Evolutionary conservation across 2,797 vertebrate genomes (phyloP).

Genomic region (Morelia viridis): DNA sequence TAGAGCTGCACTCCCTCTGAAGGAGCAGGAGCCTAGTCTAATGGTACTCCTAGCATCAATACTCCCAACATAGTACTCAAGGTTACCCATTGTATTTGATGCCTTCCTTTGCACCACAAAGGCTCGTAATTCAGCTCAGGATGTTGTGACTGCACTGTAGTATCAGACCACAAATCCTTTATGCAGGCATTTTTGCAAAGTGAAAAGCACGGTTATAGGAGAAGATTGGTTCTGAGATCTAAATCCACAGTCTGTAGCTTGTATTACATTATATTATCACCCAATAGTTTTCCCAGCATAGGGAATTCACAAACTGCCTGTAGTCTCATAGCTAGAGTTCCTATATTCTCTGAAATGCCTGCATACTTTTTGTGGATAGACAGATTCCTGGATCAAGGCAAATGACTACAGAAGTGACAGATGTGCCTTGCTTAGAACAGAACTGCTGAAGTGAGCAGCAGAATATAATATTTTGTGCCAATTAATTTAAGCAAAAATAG

Average conservation of each 20-base stretch:
- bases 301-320: not conserved
- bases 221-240: not conserved
- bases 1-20: not conserved
- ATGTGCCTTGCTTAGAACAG: conserved; percentile 29
- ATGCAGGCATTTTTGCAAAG: not conserved
- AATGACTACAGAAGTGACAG: not conserved
- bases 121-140: not conserved
- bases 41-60: not conserved
- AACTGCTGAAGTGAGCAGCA: conserved; percentile 14
- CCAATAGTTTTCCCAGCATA: not conserved
- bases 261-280: not conserved
- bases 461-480: not conserved
- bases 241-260: not conserved
- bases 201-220: not conserved
- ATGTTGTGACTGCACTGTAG: not conserved
- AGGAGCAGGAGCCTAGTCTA: not conserved
- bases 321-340: not conserved
- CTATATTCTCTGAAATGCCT: not conserved
- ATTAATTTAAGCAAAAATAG: conserved; percentile 30
- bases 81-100: not conserved
- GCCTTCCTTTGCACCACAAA: not conserved
- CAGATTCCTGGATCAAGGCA: not conserved
- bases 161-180: not conserved
- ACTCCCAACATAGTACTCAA: not conserved
- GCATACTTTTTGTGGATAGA: not conserved